These are phyloP conservation scores for Ciconia boyciana DNA, from an alignment of 2,113 vertebrate genomes.

Conservation along the genomic window DNA sequence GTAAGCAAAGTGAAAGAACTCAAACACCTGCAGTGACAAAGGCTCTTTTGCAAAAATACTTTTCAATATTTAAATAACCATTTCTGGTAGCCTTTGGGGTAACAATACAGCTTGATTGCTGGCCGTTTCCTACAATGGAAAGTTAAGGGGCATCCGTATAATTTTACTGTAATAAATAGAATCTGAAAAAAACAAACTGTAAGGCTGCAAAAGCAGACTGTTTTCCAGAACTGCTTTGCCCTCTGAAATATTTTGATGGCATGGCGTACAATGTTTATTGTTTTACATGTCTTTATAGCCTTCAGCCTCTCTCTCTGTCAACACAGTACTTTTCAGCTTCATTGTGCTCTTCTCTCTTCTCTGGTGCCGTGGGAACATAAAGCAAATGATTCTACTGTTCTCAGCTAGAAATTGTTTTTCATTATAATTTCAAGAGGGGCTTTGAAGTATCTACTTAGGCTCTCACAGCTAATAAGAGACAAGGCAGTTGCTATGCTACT, in stretches of 20 bases:
- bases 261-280: slow-evolving; percentile 36
- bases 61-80: background rate
- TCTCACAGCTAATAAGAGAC: slow-evolving; percentile 43
- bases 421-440: slow-evolving; percentile 63
- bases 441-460: slow-evolving; percentile 60
- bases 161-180: background rate
- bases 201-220: background rate
- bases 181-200: background rate
- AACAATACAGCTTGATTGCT: background rate
- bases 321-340: slow-evolving; percentile 35
- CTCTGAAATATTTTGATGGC: slow-evolving; percentile 32
- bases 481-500: slow-evolving; percentile 54
- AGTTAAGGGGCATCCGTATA: background rate
- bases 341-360: slow-evolving; percentile 17
- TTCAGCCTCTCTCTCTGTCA: slow-evolving; percentile 46
- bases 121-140: background rate
- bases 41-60: background rate
- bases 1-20: background rate
- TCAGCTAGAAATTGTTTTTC: slow-evolving; percentile 58
- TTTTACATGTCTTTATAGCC: slow-evolving; percentile 40
- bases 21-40: background rate
- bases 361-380: slow-evolving; percentile 55
- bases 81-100: background rate
- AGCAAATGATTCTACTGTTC: slow-evolving; percentile 39
- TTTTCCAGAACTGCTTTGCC: slow-evolving; percentile 13